Conservation (phyloP, 1,140 invertebrate species). For the Bombus picipes region DNA sequence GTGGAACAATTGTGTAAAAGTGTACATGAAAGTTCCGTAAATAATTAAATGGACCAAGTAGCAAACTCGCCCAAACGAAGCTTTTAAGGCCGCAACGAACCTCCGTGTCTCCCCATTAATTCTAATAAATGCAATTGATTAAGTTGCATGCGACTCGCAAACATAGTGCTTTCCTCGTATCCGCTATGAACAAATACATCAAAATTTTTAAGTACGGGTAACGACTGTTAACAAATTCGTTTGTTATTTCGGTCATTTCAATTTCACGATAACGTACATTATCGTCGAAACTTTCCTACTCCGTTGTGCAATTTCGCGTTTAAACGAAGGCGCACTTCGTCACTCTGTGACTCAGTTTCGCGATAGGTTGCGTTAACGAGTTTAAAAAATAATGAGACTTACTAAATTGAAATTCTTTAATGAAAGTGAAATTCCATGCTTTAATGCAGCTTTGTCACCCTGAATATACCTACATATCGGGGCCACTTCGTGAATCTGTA, state of each 20-base stretch:
- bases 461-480: background rate
- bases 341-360: background rate
- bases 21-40: background rate
- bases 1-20: background rate
- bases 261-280: background rate
- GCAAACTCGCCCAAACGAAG: slow-evolving; percentile 16
- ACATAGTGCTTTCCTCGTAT: background rate
- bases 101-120: slow-evolving; percentile 24
- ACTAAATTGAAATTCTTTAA: background rate
- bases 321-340: background rate
- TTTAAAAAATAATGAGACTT: background rate
- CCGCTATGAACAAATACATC: background rate
- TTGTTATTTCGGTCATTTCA: too few species aligned
- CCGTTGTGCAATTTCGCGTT: background rate
- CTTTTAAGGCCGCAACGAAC: slow-evolving; percentile 25
- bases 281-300: background rate
- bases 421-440: background rate
- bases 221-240: background rate
- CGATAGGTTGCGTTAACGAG: background rate
- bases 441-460: background rate
- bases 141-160: background rate
- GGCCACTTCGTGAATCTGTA: background rate
- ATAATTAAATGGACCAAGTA: slow-evolving; percentile 6
- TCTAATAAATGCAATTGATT: slow-evolving; percentile 51
- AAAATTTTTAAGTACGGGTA: background rate